Percentiles rank a stretch among this genome's conserved stretches.
Conservation (phyloP, 2,888 invertebrate genomes). For the Chrysomela aeneicollis region DNA sequence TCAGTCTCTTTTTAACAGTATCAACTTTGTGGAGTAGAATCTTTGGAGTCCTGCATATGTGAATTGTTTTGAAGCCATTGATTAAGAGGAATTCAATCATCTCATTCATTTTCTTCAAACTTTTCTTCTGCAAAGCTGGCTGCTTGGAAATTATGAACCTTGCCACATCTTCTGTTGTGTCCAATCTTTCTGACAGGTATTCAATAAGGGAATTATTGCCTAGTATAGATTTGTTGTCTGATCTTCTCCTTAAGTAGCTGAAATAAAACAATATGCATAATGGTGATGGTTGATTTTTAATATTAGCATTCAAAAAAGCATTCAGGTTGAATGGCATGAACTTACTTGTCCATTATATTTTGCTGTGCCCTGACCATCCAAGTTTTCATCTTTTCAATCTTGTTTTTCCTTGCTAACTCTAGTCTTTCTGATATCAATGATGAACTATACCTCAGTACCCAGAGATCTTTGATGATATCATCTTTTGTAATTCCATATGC, state of each 20-base stretch:
- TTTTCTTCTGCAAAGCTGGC: constrained; percentile 59
- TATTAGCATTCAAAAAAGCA: background rate
- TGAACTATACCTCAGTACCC: constrained; percentile 59
- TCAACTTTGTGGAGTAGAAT: constrained; percentile 60
- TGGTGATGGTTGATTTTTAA: background rate
- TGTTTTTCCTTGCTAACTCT: constrained; percentile 51
- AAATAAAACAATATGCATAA: constrained; percentile 37
- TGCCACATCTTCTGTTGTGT: constrained; percentile 54
- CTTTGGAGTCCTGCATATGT: constrained; percentile 59
- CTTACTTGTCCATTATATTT: constrained; percentile 57
- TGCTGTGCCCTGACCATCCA: constrained; percentile 62
- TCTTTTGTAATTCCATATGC: constrained; percentile 54
- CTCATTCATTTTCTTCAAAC: constrained; percentile 59
- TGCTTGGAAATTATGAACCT: constrained; percentile 54
- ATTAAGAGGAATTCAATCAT: constrained; percentile 59
- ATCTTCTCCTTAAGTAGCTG: constrained; percentile 57
- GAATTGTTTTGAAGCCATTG: constrained; percentile 57
- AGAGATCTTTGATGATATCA: constrained; percentile 59
- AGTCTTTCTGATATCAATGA: constrained; percentile 54
- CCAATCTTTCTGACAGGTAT: constrained; percentile 58
- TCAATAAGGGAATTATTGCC: constrained; percentile 57
- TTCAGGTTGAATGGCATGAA: constrained; percentile 12
- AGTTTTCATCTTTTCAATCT: constrained; percentile 59
- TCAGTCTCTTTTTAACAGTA: constrained; percentile 57
- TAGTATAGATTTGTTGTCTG: constrained; percentile 57